These are phyloP conservation scores for Pelobates cultripes DNA, from an alignment of 2,797 vertebrate genomes.

Conservation along the genomic window DNA sequence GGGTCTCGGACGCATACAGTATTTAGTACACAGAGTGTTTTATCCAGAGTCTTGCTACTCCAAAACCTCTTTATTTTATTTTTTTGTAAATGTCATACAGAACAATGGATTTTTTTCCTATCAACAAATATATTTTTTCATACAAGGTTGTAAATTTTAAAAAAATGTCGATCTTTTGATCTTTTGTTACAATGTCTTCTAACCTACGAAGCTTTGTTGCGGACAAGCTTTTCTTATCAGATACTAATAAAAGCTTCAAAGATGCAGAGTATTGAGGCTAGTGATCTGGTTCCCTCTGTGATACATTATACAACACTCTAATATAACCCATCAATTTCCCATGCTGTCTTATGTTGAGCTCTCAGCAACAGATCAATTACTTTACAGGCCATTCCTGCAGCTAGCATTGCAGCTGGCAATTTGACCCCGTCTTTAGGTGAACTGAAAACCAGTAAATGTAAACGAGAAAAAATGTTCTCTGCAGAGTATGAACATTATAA, in stretches of 20 bases:
- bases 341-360: constrained; percentile 20
- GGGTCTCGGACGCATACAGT: too few species aligned
- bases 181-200: neutral
- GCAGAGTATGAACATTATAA: neutral
- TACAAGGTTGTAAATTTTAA: neutral
- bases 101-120: too few species aligned
- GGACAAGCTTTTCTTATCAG: neutral
- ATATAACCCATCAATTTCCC: constrained; percentile 6
- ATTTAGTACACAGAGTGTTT: too few species aligned
- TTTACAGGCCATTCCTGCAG: constrained; percentile 20
- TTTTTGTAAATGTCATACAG: too few species aligned
- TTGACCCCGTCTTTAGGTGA: constrained; percentile 24
- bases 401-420: neutral
- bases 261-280: neutral
- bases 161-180: neutral
- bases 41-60: too few species aligned
- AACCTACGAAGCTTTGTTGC: neutral
- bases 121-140: too few species aligned
- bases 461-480: neutral
- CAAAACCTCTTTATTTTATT: too few species aligned
- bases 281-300: neutral
- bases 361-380: constrained; percentile 28
- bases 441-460: constrained; percentile 13
- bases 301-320: constrained; percentile 19
- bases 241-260: constrained; percentile 1